These are phyloP conservation scores for Caerostris extrusa DNA, from an alignment of 1,140 invertebrate species.

Conservation along the genomic window DNA sequence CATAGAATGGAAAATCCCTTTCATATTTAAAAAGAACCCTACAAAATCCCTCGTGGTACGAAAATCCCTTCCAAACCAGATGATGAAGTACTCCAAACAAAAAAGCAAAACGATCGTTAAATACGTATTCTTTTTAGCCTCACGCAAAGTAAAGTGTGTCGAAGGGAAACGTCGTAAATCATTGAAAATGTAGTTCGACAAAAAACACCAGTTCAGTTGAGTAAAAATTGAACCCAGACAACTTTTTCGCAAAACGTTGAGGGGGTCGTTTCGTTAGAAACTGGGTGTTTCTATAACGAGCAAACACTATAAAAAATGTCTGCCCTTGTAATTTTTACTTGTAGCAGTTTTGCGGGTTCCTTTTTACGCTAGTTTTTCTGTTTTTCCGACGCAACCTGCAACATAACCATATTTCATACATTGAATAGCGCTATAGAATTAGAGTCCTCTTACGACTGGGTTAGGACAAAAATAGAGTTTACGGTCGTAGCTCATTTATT, in stretches of 20 bases:
- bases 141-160: background rate
- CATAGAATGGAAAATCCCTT: no score
- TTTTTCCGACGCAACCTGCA: slow-evolving; percentile 51
- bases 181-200: slow-evolving; percentile 34
- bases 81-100: background rate
- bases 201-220: background rate
- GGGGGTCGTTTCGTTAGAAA: background rate
- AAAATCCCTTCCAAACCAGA: background rate
- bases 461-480: slow-evolving; percentile 62
- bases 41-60: background rate
- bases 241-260: slow-evolving; percentile 25
- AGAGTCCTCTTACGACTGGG: background rate
- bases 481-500: slow-evolving; percentile 39
- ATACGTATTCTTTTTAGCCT: slow-evolving; percentile 21
- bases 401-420: slow-evolving; percentile 70
- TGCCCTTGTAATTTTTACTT: slow-evolving; percentile 63
- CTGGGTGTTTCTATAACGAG: background rate
- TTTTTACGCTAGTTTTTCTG: slow-evolving; percentile 54
- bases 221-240: background rate
- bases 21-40: no score
- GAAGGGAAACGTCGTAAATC: slow-evolving; percentile 20
- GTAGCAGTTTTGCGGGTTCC: background rate
- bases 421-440: slow-evolving; percentile 44
- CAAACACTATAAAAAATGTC: background rate
- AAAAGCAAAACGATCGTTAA: background rate